Base-by-base conservation (phyloP, 1,140 invertebrate genomes). In the Parapsyche elsis region DNA sequence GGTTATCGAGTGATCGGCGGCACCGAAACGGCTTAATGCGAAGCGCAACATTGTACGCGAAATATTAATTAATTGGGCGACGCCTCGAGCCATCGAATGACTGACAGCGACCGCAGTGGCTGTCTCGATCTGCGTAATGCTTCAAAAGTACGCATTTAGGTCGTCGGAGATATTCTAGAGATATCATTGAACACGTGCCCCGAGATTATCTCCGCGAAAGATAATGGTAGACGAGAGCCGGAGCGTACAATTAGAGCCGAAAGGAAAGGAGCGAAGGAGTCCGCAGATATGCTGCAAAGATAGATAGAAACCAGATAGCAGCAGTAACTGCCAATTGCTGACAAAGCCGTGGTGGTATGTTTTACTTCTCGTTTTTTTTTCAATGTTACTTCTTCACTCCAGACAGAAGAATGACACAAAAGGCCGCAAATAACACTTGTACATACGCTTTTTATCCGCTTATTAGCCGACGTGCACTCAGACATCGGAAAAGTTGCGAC, bases 381-480 rank as follows among this genome's bases (percentile, higher is more conserved):
- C 9, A 12, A 24, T 67, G 9, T 67, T 67, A 12, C 21, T 12
- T 26, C 24, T 26, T 67, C 24, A 73, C 38, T 21, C n/a, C 10
- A 19, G 64, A 67, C 64, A 67, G 64, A 23, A 67, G 46, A 75
- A 75, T 59, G 73, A 75, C 73, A 75, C 73, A 75, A 75, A 75
- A 75, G 73, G 53, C 73, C 73, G 49, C 73, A 75, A 59, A 73
- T 73, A 75, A 59, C 73, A 75, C 73, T 46, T 57, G 73, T 75
- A 75, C 24, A 30, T 46, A 75, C 46, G 73, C 46, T 59, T 75
- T 74, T 75, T 75, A 75, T 46, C 49, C 44, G 73, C 73, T 75
- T 75, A 75, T 75, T 75, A 75, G 73, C 73, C 7, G 46, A 49
- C 9, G 12, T 57, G 7, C 45, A 10, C 21, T 21, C 23, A n/a